phyloP scores from a whole-genome alignment of 2,797 vertebrate species.

The Paramormyrops hopkinsi region DNA sequence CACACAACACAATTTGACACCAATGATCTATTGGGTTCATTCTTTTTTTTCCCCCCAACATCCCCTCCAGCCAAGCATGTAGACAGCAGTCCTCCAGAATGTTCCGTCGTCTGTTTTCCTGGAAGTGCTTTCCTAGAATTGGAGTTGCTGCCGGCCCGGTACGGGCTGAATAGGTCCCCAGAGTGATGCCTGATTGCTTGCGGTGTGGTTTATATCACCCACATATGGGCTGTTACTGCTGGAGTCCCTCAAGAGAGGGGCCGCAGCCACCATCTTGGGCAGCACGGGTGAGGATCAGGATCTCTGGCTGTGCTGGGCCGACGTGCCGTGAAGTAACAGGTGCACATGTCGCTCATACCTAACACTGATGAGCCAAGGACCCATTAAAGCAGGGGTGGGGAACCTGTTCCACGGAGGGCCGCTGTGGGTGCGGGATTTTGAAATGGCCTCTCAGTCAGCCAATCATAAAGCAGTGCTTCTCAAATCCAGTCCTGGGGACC shows the following conservation, averaged over 20 bases:
- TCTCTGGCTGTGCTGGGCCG: not conserved
- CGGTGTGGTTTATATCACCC: not conserved
- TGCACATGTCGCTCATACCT: not conserved
- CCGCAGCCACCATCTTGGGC: not conserved
- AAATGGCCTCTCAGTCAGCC: no score
- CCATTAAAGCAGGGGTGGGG: not conserved
- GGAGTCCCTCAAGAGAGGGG: not conserved
- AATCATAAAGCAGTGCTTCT: no score
- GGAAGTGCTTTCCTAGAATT: constrained; percentile 7
- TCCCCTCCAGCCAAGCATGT: not conserved
- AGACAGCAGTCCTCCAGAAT: not conserved
- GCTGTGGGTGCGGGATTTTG: no score
- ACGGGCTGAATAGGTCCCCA: constrained; percentile 46
- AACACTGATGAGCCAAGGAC: not conserved
- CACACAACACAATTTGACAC: not conserved
- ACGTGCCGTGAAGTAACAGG: not conserved
- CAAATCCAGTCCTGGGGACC: no score
- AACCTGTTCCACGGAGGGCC: no score
- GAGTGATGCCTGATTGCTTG: constrained; percentile 18
- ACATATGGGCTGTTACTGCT: not conserved
- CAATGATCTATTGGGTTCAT: not conserved
- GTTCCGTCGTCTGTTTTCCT: not conserved
- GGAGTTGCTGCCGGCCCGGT: constrained; percentile 29
- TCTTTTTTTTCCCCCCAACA: not conserved
- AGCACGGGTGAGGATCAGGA: not conserved